These are phyloP conservation scores for Caenorhabditis latens DNA, from an alignment of 1,140 invertebrate species.

Conservation along the genomic window DNA sequence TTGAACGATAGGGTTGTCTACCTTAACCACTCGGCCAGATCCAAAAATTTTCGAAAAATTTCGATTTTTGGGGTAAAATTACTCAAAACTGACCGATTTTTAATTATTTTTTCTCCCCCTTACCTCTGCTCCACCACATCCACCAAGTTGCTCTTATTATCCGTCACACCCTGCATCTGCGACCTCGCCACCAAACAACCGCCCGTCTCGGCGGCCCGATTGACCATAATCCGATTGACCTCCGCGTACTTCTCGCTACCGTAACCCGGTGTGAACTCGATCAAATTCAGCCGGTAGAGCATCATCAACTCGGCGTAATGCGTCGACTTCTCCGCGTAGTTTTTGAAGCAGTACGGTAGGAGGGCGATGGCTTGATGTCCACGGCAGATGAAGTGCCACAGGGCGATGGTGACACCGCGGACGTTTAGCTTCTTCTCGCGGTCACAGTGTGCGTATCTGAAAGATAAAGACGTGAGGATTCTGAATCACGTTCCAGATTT, in stretches of 20 bases:
- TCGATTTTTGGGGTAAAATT: too few relatives aligned
- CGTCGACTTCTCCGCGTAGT: slow-evolving; percentile 62
- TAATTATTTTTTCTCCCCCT: background rate
- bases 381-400: slow-evolving; percentile 65
- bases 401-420: slow-evolving; percentile 62
- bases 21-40: too few relatives aligned
- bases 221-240: slow-evolving; percentile 65
- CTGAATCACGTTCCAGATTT: too few relatives aligned
- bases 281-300: slow-evolving; percentile 65
- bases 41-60: too few relatives aligned
- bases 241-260: slow-evolving; percentile 65
- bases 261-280: slow-evolving; percentile 66
- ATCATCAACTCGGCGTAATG: slow-evolving; percentile 61
- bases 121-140: slow-evolving; percentile 60
- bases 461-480: background rate
- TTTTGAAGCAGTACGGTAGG: slow-evolving; percentile 67
- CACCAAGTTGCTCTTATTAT: slow-evolving; percentile 56
- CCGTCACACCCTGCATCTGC: slow-evolving; percentile 64
- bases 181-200: slow-evolving; percentile 64
- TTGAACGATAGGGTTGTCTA: too few relatives aligned
- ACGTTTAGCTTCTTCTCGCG: slow-evolving; percentile 60
- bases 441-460: slow-evolving; percentile 48
- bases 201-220: slow-evolving; percentile 55
- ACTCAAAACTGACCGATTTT: too few relatives aligned
- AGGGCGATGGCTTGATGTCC: slow-evolving; percentile 64